Evolutionary conservation across 2,888 invertebrate species (phyloP).

Genomic region (Ophraella communa): DNA sequence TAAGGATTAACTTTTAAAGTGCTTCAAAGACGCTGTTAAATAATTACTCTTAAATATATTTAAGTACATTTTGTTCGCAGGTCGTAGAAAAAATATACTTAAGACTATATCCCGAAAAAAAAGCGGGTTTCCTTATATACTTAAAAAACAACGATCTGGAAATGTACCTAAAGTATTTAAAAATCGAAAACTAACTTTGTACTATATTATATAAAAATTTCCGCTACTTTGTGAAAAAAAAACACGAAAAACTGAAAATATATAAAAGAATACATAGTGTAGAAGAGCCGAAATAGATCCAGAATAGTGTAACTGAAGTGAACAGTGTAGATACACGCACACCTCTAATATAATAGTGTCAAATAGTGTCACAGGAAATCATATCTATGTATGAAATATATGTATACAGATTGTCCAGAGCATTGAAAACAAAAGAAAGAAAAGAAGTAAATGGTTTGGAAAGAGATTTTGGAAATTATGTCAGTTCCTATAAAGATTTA

Average conservation of each 20-base stretch:
- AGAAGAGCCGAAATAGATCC: slow-evolving; percentile 33
- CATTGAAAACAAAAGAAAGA: not conserved
- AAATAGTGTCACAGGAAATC: slow-evolving; percentile 53
- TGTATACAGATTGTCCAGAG: slow-evolving; percentile 41
- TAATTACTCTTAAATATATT: slow-evolving; percentile 47
- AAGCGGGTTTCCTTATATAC: slow-evolving; percentile 39
- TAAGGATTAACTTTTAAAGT: slow-evolving; percentile 36
- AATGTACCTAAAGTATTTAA: slow-evolving; percentile 38
- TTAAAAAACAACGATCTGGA: slow-evolving; percentile 39
- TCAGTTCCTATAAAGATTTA: too few species aligned
- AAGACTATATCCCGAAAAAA: slow-evolving; percentile 51
- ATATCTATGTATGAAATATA: slow-evolving; percentile 53
- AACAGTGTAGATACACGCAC: slow-evolving; percentile 55
- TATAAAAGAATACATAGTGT: slow-evolving; percentile 27
- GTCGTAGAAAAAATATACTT: slow-evolving; percentile 51
- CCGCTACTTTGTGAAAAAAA: slow-evolving; percentile 30
- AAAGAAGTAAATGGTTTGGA: too few species aligned
- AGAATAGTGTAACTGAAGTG: slow-evolving; percentile 46
- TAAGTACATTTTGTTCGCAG: slow-evolving; percentile 31
- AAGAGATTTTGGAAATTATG: too few species aligned
- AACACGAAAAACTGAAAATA: slow-evolving; percentile 28
- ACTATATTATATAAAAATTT: slow-evolving; percentile 27
- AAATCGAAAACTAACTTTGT: slow-evolving; percentile 38
- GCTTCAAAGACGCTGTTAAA: slow-evolving; percentile 36
- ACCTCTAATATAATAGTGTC: slow-evolving; percentile 45